Base-by-base conservation (phyloP, 2,888 invertebrate genomes). In the Pyrrhia umbra region DNA sequence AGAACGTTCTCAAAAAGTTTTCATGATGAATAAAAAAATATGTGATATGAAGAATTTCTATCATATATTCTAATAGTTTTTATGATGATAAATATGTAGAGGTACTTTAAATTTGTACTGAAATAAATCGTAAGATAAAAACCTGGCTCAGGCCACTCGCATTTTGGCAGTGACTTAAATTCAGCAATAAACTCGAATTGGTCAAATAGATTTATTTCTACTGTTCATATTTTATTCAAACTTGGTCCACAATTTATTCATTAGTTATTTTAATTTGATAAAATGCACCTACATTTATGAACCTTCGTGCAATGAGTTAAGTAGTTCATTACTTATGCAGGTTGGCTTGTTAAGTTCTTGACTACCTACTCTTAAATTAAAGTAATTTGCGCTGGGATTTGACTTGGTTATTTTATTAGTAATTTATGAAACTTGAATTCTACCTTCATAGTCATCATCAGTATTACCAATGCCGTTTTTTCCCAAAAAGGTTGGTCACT, bases 311-410 rank as follows among this genome's bases (percentile, higher is more conserved):
- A 69, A 13, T 21, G 42, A 64, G 21, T 18, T 16, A 34, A 40
- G 50, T 18, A 46, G 51, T 69, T 61, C 25, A 61, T 69, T 69
- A 69, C 25, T 25, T 39, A 66, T 60, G 66, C 69, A 66, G 16
- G 20, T 49, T 34, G 21, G 46, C 16, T 68, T 45, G 60, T 39
- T 50, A 45, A 30, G 49, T 25, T 13, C 23, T 23, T 46, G 13
- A 18, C 25, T 39, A 49, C 43, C 18, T 34, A 23, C 30, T 50
- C 30, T 30, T 50, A 20, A 69, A 60, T 59, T 68, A 39, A 58
- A 59, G 40, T 68, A 68, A 65, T 58, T 57, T 43, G 25, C 15
- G 23, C 39, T 2, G n/a, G 13, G 25, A 30, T 21, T 66, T 25
- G 16, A 45, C 49, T 45, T 34, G 3, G 34, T 34, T 34, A 34